phyloP scores from a whole-genome alignment of 2,113 vertebrate species.

The Tyrannus savana region DNA sequence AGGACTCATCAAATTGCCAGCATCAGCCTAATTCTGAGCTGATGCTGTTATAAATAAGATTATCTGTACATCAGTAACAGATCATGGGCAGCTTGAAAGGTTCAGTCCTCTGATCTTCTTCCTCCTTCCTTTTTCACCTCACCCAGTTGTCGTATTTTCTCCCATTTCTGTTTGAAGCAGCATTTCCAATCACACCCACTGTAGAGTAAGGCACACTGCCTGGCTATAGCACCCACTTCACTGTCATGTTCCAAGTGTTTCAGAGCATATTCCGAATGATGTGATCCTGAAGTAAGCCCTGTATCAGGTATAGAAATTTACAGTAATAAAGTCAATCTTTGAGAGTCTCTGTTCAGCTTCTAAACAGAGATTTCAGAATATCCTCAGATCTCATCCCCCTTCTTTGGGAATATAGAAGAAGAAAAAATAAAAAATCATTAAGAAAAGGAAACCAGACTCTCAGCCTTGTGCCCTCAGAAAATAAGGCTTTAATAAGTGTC shows the following conservation, averaged over 20 bases:
- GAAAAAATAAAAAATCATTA: not conserved
- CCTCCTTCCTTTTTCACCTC: not conserved
- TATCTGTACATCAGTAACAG: not conserved
- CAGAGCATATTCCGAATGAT: not conserved
- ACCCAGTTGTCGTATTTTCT: not conserved
- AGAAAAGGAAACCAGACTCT: not conserved
- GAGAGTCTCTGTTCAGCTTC: not conserved
- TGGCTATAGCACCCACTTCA: not conserved
- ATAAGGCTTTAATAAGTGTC: not conserved
- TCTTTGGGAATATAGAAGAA: not conserved
- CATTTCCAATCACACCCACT: not conserved
- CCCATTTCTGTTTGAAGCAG: not conserved
- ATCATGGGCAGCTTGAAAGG: not conserved
- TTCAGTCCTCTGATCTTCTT: not conserved
- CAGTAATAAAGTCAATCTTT: not conserved
- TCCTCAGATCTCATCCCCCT: no score
- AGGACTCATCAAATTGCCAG: not conserved
- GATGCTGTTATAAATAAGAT: not conserved
- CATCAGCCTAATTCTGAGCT: not conserved
- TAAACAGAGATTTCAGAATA: not conserved
- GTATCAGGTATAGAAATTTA: not conserved
- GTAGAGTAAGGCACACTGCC: not conserved
- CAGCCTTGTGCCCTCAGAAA: not conserved
- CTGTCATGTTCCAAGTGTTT: not conserved
- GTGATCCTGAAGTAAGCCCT: not conserved